Conservation (phyloP, 1,140 invertebrate species). For the Onthophagus taurus region DNA sequence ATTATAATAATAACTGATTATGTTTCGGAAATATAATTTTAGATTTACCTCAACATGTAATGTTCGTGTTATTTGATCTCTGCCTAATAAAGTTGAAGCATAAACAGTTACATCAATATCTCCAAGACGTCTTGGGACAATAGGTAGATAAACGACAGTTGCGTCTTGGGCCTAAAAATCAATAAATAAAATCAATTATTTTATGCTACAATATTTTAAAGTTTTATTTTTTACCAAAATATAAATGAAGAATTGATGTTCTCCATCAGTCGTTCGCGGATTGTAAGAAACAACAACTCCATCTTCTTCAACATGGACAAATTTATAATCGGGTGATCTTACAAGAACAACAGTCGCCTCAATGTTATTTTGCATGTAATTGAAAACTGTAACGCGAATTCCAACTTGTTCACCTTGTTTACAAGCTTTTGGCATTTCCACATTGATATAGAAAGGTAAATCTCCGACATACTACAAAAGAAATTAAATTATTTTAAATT, state of each 20-base stretch:
- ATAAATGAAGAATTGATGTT: slow-evolving; percentile 91
- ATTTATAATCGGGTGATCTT: slow-evolving; percentile 84
- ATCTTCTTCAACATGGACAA: slow-evolving; percentile 87
- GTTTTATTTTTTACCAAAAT: slow-evolving; percentile 45
- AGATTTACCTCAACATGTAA: slow-evolving; percentile 62
- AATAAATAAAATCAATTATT: too few species aligned
- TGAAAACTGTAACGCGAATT: slow-evolving; percentile 85
- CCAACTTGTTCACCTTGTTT: slow-evolving; percentile 90
- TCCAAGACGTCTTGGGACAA: slow-evolving; percentile 75
- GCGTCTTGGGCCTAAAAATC: slow-evolving; percentile 57
- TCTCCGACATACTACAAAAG: slow-evolving; percentile 62
- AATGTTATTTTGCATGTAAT: slow-evolving; percentile 77
- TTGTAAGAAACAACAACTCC: slow-evolving; percentile 78
- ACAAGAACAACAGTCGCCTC: slow-evolving; percentile 78
- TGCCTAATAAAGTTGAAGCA: slow-evolving; percentile 77
- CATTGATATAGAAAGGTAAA: slow-evolving; percentile 87
- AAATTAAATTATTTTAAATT: slow-evolving; percentile 2
- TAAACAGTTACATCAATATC: slow-evolving; percentile 71
- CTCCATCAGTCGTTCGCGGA: slow-evolving; percentile 78
- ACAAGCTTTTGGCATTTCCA: slow-evolving; percentile 79
- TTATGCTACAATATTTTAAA: too few species aligned
- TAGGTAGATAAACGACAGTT: slow-evolving; percentile 76
- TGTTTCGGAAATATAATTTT: background rate
- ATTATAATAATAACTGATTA: slow-evolving; percentile 2
- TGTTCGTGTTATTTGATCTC: slow-evolving; percentile 61